Evolutionary conservation across 2,113 vertebrate genomes (phyloP).

Genomic region (Oncorhynchus clarkii): DNA sequence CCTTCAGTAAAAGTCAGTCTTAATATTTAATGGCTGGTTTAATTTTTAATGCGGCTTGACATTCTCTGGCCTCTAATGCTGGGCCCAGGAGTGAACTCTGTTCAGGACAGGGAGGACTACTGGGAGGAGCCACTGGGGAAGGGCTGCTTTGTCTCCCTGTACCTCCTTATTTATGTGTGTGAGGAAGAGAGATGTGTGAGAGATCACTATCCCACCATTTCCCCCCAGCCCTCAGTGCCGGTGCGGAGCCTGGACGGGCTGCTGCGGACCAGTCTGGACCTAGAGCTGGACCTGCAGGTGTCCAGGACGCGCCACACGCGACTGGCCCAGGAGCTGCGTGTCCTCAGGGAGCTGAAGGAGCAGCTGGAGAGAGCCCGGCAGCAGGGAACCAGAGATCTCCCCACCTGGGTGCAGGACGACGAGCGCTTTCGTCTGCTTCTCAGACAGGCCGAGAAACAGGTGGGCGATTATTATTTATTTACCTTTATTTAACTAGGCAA

Average conservation of each 20-base stretch:
- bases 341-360: conserved; percentile 86
- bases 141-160: neutral
- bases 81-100: conserved; percentile 1
- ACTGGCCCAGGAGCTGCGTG: conserved; percentile 85
- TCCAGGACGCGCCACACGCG: conserved; percentile 87
- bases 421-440: conserved; percentile 88
- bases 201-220: neutral
- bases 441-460: conserved; percentile 87
- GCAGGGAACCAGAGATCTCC: conserved; percentile 84
- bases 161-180: neutral
- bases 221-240: conserved; percentile 68
- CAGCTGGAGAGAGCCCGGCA: conserved; percentile 86
- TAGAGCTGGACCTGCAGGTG: conserved; percentile 95
- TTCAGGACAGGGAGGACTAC: neutral
- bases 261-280: conserved; percentile 87
- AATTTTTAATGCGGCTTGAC: conserved; percentile 47
- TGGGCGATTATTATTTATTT: conserved; percentile 33
- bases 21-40: conserved; percentile 48
- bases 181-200: neutral
- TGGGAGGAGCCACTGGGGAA: neutral
- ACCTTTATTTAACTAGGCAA: too few relatives aligned
- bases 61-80: conserved; percentile 18
- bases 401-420: conserved; percentile 84
- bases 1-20: conserved; percentile 20
- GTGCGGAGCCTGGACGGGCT: conserved; percentile 80